Base-by-base conservation (phyloP, 2,113 vertebrate species). In the Gambusia affinis region DNA sequence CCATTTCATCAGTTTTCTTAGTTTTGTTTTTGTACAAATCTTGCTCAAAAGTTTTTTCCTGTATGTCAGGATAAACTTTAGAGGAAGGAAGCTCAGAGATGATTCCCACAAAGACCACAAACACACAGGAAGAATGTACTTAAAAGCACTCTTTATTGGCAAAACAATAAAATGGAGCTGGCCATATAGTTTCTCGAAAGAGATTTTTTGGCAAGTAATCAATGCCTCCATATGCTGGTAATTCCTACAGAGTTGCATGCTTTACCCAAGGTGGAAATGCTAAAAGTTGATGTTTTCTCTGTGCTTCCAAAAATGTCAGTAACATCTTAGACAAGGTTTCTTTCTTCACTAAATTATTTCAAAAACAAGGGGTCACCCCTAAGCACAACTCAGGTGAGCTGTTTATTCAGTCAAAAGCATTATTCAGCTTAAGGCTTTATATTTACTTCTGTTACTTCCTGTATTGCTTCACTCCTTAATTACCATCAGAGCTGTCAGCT, bases 121-220 rank as follows among this genome's bases (percentile, higher is more conserved):
- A 79, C 15, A 54, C 54, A 69, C n/a, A 19, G 62, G 28, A 47
- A 51, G 72, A 39, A 60, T 72, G 30, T 57, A 39, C 39, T 70
- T 60, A 29, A 44, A 35, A 77, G 67, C 44, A 42, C 4, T 67
- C 1, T 22, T 63, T 62, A 83, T 76, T 65, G 61, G 42, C 19
- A 12, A 75, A 78, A 84, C 67, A 80, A 65, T 73, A 44, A 60
- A 79, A 51, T 33, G 72, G 31, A 54, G 31, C 51, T 10, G 31
- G 5, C 67, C 5, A n/a, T 24, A 22, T 75, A 22, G 64, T 51
- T 65, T 67, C 35, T 60, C 2, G 0, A 0, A 47, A 67, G 33
- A 67, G 24, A 71, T 60, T 35, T 79, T 76, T 73, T 76, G 31
- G 51, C 47, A 62, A 67, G 12, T 1, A 6, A 31, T 75, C 31